These are phyloP conservation scores for Agonopterix heracliana DNA, from an alignment of 2,888 invertebrate genomes.

Conservation along the genomic window DNA sequence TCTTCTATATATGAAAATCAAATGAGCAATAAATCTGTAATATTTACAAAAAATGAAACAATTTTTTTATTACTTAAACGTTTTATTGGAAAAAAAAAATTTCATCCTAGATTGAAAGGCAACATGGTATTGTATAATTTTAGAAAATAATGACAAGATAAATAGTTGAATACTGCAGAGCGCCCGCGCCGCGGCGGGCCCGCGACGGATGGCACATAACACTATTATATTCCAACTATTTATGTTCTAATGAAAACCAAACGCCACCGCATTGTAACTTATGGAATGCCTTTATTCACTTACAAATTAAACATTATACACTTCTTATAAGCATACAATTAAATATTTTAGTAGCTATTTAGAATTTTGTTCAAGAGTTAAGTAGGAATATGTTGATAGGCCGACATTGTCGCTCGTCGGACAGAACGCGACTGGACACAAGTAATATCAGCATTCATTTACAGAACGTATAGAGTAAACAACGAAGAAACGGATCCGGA, in stretches of 20 bases:
- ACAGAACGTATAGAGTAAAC: conserved; percentile 15
- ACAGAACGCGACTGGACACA: not conserved
- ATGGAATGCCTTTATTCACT: conserved; percentile 73
- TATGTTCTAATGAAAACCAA: conserved; percentile 27
- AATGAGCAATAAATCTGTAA: not conserved
- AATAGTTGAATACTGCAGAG: not conserved
- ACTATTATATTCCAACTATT: not conserved
- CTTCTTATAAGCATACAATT: conserved; percentile 58
- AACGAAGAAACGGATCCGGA: conserved; percentile 30
- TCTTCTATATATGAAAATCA: not conserved
- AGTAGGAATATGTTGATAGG: conserved; percentile 24
- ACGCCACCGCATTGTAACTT: conserved; percentile 64
- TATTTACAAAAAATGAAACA: conserved; percentile 43
- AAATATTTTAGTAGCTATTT: conserved; percentile 38
- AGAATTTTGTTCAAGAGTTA: conserved; percentile 47
- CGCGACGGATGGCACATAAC: conserved; percentile 58
- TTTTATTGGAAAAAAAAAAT: conserved; percentile 72
- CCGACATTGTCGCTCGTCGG: conserved; percentile 14
- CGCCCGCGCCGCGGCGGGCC: conserved; percentile 12
- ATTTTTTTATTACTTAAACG: conserved; percentile 60
- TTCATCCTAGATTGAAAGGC: conserved; percentile 74
- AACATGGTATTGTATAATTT: conserved; percentile 73
- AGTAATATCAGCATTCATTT: conserved; percentile 32
- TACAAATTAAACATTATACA: conserved; percentile 59
- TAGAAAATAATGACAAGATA: conserved; percentile 56